Percentiles rank a stretch among this genome's conserved stretches.
Evolutionary conservation across 2,113 vertebrate genomes (phyloP).

Genomic region (Campylorhamphus procurvoides): DNA sequence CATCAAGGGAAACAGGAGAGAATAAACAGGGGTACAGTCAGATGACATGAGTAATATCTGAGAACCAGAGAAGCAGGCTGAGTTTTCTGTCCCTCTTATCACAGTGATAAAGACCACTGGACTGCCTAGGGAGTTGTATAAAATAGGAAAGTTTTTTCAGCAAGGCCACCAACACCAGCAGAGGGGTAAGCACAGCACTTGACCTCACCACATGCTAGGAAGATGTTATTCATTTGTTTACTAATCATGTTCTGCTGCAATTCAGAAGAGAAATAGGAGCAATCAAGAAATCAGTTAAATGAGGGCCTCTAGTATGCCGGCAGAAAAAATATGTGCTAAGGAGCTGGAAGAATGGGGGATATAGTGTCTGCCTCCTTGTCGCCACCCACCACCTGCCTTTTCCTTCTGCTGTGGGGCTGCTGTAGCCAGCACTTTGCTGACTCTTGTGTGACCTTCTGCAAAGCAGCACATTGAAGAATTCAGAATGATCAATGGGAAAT

Average conservation of each 20-base stretch:
- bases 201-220: neutral
- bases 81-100: neutral
- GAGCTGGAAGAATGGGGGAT: neutral
- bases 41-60: neutral
- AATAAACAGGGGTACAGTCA: neutral
- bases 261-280: neutral
- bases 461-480: neutral
- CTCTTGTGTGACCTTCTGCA: neutral
- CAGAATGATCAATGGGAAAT: neutral
- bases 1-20: neutral
- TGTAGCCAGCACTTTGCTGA: neutral
- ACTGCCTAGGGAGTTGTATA: neutral
- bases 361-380: neutral
- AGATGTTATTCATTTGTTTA: neutral
- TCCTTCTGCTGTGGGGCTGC: neutral
- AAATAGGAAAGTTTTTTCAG: neutral
- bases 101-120: neutral
- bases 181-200: neutral
- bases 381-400: neutral
- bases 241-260: neutral
- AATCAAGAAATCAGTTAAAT: neutral
- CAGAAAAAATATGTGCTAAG: neutral
- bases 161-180: neutral
- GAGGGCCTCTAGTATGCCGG: neutral
- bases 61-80: neutral